phyloP scores from a whole-genome alignment of 1,140 invertebrate genomes.

The Laupala kohalensis region DNA sequence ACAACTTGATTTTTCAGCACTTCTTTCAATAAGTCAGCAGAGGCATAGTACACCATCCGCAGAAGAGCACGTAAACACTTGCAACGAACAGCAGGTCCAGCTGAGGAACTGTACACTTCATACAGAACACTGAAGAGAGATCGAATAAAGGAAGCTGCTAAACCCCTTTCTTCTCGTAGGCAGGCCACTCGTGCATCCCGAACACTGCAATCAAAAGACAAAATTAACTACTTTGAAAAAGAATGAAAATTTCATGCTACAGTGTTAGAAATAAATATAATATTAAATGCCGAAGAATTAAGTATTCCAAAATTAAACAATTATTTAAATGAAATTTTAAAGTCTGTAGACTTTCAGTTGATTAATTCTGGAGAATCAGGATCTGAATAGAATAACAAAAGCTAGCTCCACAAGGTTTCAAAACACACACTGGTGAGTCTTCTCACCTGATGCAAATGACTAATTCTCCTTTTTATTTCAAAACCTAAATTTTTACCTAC shows the following conservation, averaged over 20 bases:
- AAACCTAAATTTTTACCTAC: no score
- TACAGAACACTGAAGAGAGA: constrained; percentile 84
- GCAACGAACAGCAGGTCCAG: constrained; percentile 91
- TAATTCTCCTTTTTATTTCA: no score
- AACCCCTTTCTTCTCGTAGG: constrained; percentile 46
- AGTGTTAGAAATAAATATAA: not conserved
- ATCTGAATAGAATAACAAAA: no score
- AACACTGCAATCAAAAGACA: not conserved
- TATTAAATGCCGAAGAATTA: not conserved
- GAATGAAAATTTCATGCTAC: not conserved
- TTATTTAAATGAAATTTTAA: no score
- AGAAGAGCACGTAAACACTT: constrained; percentile 91
- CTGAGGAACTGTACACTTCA: constrained; percentile 94
- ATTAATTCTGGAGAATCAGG: no score
- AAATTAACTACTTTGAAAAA: not conserved
- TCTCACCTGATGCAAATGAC: no score
- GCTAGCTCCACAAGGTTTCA: no score
- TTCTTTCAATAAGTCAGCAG: constrained; percentile 64
- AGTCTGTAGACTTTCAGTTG: no score
- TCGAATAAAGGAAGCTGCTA: constrained; percentile 67
- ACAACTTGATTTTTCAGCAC: constrained; percentile 88
- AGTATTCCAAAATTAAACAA: no score
- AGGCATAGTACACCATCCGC: constrained; percentile 89
- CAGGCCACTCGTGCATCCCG: constrained; percentile 52
- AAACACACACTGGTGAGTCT: no score